Evolutionary conservation across 2,888 invertebrate species (phyloP).

Genomic region (Rhaphigaster nebulosa): DNA sequence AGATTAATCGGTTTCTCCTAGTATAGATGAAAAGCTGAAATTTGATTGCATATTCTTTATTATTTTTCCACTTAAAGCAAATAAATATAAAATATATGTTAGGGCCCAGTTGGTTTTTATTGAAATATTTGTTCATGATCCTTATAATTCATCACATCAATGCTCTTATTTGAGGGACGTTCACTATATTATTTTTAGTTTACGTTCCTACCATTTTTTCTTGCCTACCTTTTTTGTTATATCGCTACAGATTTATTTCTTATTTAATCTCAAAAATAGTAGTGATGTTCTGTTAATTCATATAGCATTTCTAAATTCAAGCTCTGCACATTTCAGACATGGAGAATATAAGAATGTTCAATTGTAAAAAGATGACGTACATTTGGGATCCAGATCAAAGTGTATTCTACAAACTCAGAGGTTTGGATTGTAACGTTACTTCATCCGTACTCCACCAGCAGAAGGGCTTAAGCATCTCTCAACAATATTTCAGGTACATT

Average conservation of each 20-base stretch:
- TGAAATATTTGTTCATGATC: too few species aligned
- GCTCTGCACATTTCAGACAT: constrained; percentile 68
- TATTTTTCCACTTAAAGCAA: too few species aligned
- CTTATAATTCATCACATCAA: too few species aligned
- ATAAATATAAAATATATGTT: too few species aligned
- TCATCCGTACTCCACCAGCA: constrained; percentile 77
- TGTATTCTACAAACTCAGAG: constrained; percentile 80
- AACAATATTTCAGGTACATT: constrained; percentile 76
- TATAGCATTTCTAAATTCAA: not conserved
- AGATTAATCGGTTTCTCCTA: too few species aligned
- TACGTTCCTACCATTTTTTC: not conserved
- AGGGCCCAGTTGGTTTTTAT: too few species aligned
- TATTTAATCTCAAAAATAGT: not conserved
- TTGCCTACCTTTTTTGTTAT: not conserved
- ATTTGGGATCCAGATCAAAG: constrained; percentile 82
- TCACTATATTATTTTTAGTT: not conserved
- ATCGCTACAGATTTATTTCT: not conserved
- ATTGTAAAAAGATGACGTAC: constrained; percentile 86
- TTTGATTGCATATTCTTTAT: too few species aligned
- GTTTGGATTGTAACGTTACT: constrained; percentile 79
- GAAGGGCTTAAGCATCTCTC: constrained; percentile 73
- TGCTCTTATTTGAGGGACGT: too few species aligned
- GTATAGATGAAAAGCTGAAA: too few species aligned
- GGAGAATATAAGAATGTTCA: constrained; percentile 77
- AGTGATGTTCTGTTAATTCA: not conserved